A percentile compares a stretch with the other conserved stretches of the same genome.
Conservation (phyloP, 2,797 vertebrate species). For the Sebastes oblongus region DNA sequence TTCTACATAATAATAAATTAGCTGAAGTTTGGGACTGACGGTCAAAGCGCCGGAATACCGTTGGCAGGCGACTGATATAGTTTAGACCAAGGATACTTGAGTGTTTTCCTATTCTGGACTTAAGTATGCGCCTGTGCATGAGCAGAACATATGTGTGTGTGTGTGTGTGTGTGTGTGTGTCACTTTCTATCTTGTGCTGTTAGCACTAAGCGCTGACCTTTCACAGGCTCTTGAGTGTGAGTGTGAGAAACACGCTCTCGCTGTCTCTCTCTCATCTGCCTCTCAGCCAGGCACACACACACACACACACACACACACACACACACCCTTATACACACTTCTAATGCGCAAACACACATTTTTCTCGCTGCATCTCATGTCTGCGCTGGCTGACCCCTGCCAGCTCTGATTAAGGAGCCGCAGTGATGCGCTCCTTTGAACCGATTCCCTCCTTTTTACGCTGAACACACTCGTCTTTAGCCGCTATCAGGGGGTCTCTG, state of each 20-base stretch:
- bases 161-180: slow-evolving; percentile 22
- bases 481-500: slow-evolving; percentile 88
- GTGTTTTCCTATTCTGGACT: slow-evolving; percentile 72
- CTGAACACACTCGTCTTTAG: slow-evolving; percentile 89
- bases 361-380: slow-evolving; percentile 65
- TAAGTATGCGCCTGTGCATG: slow-evolving; percentile 54
- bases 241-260: slow-evolving; percentile 91
- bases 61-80: slow-evolving; percentile 38
- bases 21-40: background rate
- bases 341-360: slow-evolving; percentile 32
- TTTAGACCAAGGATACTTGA: slow-evolving; percentile 48
- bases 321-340: slow-evolving; percentile 34
- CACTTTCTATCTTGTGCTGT: slow-evolving; percentile 73
- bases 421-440: slow-evolving; percentile 94
- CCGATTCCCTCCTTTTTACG: slow-evolving; percentile 88
- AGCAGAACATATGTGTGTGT: slow-evolving; percentile 23
- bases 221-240: slow-evolving; percentile 90
- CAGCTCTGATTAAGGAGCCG: slow-evolving; percentile 93
- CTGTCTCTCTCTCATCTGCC: slow-evolving; percentile 82
- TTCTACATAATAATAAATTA: background rate
- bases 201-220: slow-evolving; percentile 85
- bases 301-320: slow-evolving; percentile 24
- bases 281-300: slow-evolving; percentile 56
- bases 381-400: slow-evolving; percentile 90
- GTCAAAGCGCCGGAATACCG: slow-evolving; percentile 18